phyloP scores from a whole-genome alignment of 2,113 vertebrate species.

The Myrmophylax atrothorax region DNA sequence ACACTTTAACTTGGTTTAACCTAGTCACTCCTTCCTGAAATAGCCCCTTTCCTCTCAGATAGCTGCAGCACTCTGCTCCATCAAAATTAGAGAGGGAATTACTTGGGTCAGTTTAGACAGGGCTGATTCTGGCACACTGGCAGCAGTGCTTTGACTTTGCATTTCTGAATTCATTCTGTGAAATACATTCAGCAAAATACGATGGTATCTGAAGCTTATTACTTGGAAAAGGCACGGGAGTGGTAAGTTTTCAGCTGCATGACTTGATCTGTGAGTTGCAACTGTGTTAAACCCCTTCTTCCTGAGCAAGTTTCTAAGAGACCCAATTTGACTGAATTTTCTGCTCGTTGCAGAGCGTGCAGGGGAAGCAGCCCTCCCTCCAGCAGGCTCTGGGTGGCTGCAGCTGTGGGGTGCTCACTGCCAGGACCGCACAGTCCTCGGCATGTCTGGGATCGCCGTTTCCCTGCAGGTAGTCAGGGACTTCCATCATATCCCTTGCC shows the following conservation, averaged over 20 bases:
- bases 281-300: neutral
- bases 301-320: neutral
- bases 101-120: conserved; percentile 9
- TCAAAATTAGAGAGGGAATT: neutral
- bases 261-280: neutral
- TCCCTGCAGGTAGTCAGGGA: neutral
- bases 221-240: neutral
- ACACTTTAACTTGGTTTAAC: neutral
- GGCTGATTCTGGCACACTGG: neutral
- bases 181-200: neutral
- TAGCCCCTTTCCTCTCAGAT: neutral
- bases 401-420: neutral
- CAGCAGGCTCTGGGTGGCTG: neutral
- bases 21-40: neutral
- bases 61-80: neutral
- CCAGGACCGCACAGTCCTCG: neutral
- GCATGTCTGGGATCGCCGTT: rapidly evolving
- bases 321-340: neutral
- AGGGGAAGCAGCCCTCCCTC: neutral
- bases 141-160: conserved; percentile 27
- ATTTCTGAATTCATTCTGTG: neutral
- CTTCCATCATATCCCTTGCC: neutral
- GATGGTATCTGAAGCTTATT: neutral
- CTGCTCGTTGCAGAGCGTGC: neutral
- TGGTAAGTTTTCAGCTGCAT: neutral